These are phyloP conservation scores for Orestias chungarensis DNA, from an alignment of 2,797 vertebrate genomes.

Conservation along the genomic window DNA sequence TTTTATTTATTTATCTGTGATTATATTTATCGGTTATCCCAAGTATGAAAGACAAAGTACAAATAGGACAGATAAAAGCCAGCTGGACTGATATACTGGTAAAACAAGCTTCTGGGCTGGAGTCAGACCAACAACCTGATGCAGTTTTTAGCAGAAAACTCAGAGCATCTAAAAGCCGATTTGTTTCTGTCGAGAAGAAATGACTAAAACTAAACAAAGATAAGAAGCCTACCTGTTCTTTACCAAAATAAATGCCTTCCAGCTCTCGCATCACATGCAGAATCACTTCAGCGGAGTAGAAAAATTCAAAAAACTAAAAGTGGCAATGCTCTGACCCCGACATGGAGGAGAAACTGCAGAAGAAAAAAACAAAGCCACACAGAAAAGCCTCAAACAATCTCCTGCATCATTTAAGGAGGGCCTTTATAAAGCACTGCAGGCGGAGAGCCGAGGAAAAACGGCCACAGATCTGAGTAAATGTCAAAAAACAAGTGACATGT, in stretches of 20 bases:
- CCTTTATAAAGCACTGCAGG: constrained; percentile 42
- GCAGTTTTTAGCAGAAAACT: constrained; percentile 26
- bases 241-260: no score
- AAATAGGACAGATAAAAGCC: constrained; percentile 10
- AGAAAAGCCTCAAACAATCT: constrained; percentile 36
- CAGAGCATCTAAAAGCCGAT: constrained; percentile 10
- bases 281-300: constrained; percentile 18
- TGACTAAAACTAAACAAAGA: no score
- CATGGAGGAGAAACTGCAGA: constrained; percentile 29
- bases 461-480: constrained; percentile 12
- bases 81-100: constrained; percentile 30
- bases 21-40: neutral
- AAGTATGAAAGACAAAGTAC: constrained; percentile 17
- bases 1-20: constrained; percentile 2
- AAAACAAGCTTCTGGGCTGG: constrained; percentile 53
- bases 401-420: constrained; percentile 32
- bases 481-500: constrained; percentile 1
- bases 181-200: neutral
- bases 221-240: no score
- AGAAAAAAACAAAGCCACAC: constrained; percentile 40
- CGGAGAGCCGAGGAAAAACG: constrained; percentile 29
- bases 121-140: constrained; percentile 49
- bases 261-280: constrained; percentile 12
- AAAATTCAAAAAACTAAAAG: constrained; percentile 9
- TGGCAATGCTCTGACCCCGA: constrained; percentile 13